Evolutionary conservation across 1,140 invertebrate species (phyloP).

Genomic region (Solenopsis fugax): DNA sequence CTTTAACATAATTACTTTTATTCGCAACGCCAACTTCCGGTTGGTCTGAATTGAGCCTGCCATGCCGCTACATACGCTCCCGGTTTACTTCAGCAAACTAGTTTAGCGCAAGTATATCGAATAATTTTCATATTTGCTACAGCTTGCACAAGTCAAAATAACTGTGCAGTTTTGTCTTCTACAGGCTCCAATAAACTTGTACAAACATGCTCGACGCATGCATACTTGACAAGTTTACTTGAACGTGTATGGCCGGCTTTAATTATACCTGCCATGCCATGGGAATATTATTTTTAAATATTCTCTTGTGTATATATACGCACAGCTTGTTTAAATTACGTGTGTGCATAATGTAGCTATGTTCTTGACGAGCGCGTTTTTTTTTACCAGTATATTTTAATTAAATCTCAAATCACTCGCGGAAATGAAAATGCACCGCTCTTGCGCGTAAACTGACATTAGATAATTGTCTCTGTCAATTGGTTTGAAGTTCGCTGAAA

Average conservation of each 20-base stretch:
- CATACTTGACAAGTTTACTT: no score
- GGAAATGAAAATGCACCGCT: slow-evolving; percentile 11
- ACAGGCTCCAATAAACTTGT: no score
- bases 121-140: no score
- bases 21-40: no score
- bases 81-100: no score
- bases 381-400: slow-evolving; percentile 49
- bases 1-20: no score
- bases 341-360: slow-evolving; percentile 26
- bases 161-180: no score
- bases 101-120: no score
- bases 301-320: slow-evolving; percentile 23
- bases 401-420: slow-evolving; percentile 48
- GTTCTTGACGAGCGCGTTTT: slow-evolving; percentile 14
- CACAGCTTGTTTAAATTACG: slow-evolving; percentile 39
- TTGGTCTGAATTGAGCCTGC: no score
- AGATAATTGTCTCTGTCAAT: slow-evolving; percentile 53
- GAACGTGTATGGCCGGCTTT: not conserved
- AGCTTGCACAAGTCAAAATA: no score
- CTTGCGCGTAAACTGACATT: slow-evolving; percentile 25
- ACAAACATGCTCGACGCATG: no score
- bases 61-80: no score
- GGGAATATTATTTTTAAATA: slow-evolving; percentile 58
- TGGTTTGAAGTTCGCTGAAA: slow-evolving; percentile 69
- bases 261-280: slow-evolving; percentile 28